A percentile compares a stretch with the other conserved stretches of the same genome.
Evolutionary conservation across 2,888 invertebrate genomes (phyloP).

Genomic region (Odontocolon sp.): DNA sequence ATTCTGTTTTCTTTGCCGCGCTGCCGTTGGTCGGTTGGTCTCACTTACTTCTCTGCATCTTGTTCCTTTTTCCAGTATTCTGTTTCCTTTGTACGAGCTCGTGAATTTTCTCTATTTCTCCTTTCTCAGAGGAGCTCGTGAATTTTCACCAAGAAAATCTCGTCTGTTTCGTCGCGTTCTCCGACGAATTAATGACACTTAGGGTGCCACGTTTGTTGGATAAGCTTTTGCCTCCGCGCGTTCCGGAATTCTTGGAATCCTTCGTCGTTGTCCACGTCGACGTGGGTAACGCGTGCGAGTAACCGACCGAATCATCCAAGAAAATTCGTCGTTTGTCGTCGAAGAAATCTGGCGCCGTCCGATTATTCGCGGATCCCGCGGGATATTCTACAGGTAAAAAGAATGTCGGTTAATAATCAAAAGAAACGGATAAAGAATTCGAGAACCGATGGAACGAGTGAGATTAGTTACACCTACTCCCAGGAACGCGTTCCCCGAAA

Average conservation of each 20-base stretch:
- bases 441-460: background rate
- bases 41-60: conserved; percentile 8
- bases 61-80: conserved; percentile 28
- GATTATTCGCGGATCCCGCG: conserved; percentile 56
- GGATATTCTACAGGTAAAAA: conserved; percentile 37
- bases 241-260: conserved; percentile 53
- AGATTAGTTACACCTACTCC: conserved; percentile 65
- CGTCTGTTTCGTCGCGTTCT: conserved; percentile 24
- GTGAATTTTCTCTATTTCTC: conserved; percentile 29
- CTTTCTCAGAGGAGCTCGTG: conserved; percentile 9
- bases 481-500: conserved; percentile 20
- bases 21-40: background rate
- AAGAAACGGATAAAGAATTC: conserved; percentile 59
- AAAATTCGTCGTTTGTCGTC: conserved; percentile 20
- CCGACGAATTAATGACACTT: conserved; percentile 55
- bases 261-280: conserved; percentile 7
- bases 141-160: conserved; percentile 46
- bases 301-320: too few relatives aligned
- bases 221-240: conserved; percentile 19
- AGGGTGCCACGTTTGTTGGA: background rate
- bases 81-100: conserved; percentile 35
- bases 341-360: conserved; percentile 40
- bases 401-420: conserved; percentile 65
- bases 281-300: background rate
- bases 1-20: conserved; percentile 7